Evolutionary conservation across 1,140 invertebrate species (phyloP), one percentile per base, ranked within the genome.

Genomic region (Venustaconcha ellipsiformis): DNA sequence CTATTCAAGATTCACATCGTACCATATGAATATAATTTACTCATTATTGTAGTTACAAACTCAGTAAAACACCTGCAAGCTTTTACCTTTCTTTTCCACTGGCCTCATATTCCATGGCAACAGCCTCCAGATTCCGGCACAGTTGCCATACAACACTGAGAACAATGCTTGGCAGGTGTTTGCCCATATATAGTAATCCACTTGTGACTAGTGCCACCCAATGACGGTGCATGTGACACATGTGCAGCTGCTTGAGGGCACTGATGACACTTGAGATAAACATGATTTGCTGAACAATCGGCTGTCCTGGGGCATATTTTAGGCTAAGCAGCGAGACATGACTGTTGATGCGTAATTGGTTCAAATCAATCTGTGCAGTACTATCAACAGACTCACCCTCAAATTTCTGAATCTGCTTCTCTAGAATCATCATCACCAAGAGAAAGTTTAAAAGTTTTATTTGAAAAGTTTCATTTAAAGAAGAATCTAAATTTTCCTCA

Each of bases 141-240:
- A 97, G 88, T 83, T 96, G 95, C 82, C 94, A 94, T 57, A 96
- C 93, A 2, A 96, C 93, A 75, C 92, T 93, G 18, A 95, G 93
- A 5, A 95, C 93, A 64, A 96, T 93, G 60, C 93, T 93, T 12
- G 95, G 93, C 15, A 97, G 88, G 8, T 94, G 93, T 48, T 92
- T 90, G 57, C 94, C 92, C 91, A 95, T 92, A 86, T 94, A 94
- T 65, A 95, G 93, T 74, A 96, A 90, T 79, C 94, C 93, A 58
- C 94, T 94, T 8, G 94, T 95, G 13, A 96, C 93, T 85, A 96
- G 91, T 71, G 93, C 93, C 23, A 95, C 92, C 94, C 95, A 96
- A 83, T 95, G 94, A 74, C 94, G 95, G 73, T 90, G 89, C 76
- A 89, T 94, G 92, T 81, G 94, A 90, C 90, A 87, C 57, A 90